Evolutionary conservation across 2,888 invertebrate genomes (phyloP), one percentile per base, ranked within the genome.

Genomic region (Heliconius cydno): DNA sequence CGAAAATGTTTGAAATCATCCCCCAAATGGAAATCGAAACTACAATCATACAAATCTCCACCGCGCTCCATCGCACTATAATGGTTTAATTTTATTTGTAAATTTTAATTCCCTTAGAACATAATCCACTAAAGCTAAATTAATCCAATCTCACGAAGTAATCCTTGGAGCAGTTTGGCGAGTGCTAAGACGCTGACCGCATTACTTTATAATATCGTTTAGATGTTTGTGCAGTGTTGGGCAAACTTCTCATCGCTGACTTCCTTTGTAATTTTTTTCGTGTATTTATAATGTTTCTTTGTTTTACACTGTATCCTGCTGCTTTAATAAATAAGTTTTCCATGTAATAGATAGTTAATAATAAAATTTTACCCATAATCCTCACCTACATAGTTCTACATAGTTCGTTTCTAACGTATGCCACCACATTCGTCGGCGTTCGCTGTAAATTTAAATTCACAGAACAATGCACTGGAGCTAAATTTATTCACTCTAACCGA

Each of bases 401-500:
- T n/a, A 70, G 60, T 1, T n/a, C 41, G n/a, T n/a, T 41, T 41
- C 41, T 28, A 73, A 60, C 73, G n/a, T 60, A 60, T 38, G 60
- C n/a, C n/a, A 60, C 73, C 30, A 46, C 75, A 41, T 25, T 65
- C 12, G 38, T 19, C 63, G 25, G 30, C 73, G 65, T 41, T 75
- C 22, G 41, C 46, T 65, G 63, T 41, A 75, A 72, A 78, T 78
- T 79, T 60, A 67, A 79, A 67, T 78, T 70, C 52, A 76, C 57
- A 71, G 80, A 79, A 65, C 70, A 78, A 76, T 67, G 70, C 70
- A 67, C 67, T 74, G 46, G 63, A 73, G 74, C 60, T 74, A 81
- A 80, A 82, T 79, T 82, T 79, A 82, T 82, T 79, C 79, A 75
- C 77, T 76, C 72, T 25, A 67, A 80, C 72, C 77, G 74, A 75